Percentiles rank a stretch among this genome's conserved stretches.
phyloP scores from a whole-genome alignment of 2,797 vertebrate genomes.

The Cynopterus sphinx region DNA sequence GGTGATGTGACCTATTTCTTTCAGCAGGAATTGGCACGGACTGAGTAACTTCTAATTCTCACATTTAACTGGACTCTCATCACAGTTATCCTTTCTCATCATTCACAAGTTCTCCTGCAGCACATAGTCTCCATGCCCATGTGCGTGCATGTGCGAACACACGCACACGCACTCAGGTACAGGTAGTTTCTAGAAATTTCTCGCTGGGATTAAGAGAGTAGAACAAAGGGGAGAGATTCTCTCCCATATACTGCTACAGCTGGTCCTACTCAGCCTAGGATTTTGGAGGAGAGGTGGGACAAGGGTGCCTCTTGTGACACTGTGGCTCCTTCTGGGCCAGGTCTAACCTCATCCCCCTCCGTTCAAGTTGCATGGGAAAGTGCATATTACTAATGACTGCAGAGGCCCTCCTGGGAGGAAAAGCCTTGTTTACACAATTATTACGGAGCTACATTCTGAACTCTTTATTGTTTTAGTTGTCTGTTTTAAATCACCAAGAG shows the following conservation, averaged over 20 bases:
- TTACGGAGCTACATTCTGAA: slow-evolving; percentile 46
- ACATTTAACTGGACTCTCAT: not conserved
- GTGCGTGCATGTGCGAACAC: too few relatives aligned
- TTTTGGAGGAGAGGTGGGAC: not conserved
- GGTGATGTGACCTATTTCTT: slow-evolving; percentile 56
- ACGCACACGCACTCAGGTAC: not conserved
- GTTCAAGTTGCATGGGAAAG: slow-evolving; percentile 54
- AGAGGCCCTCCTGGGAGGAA: slow-evolving; percentile 53
- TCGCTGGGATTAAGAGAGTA: not conserved
- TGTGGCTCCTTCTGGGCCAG: not conserved
- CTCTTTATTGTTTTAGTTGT: slow-evolving; percentile 50
- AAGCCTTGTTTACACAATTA: slow-evolving; percentile 59
- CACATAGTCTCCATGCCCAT: not conserved
- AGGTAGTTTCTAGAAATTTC: not conserved
- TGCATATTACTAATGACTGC: not conserved
- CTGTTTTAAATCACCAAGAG: slow-evolving; percentile 59
- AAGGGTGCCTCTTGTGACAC: not conserved
- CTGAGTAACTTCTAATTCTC: not conserved
- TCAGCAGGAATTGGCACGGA: not conserved
- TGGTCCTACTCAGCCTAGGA: not conserved
- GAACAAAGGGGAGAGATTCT: not conserved
- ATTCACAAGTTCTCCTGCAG: not conserved
- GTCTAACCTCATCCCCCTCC: not conserved
- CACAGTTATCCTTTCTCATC: not conserved
- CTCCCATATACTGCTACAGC: not conserved